These are phyloP conservation scores for Corythornis vintsioides DNA, from an alignment of 2,113 vertebrate genomes.

Conservation along the genomic window DNA sequence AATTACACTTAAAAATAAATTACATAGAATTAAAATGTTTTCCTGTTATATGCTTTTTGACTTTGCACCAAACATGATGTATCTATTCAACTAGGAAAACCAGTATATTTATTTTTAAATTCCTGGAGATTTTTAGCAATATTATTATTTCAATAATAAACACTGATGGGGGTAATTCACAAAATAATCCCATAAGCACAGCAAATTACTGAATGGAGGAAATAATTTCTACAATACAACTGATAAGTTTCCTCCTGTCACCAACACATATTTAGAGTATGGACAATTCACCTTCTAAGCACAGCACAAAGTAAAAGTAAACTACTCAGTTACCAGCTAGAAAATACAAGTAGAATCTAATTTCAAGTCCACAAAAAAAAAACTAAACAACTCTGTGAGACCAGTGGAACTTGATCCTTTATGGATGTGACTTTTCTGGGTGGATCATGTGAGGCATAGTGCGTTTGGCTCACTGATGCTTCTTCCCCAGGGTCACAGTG, in stretches of 20 bases:
- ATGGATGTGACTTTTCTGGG: background rate
- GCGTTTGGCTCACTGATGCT: background rate
- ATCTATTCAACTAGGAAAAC: background rate
- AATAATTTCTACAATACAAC: background rate
- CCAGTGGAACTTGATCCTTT: background rate
- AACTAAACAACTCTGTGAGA: background rate
- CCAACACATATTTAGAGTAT: background rate
- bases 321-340: background rate
- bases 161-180: background rate
- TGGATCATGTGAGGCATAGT: background rate
- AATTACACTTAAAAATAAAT: background rate
- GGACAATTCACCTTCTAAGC: background rate
- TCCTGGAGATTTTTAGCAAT: background rate
- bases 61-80: background rate
- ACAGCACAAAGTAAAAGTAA: background rate
- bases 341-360: background rate
- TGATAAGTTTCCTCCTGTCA: background rate
- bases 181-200: rapidly evolving
- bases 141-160: background rate
- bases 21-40: background rate
- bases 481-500: background rate
- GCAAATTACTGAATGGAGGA: background rate
- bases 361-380: background rate
- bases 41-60: background rate
- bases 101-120: background rate